phyloP scores from a whole-genome alignment of 2,797 vertebrate species.

The Selene dorsalis region DNA sequence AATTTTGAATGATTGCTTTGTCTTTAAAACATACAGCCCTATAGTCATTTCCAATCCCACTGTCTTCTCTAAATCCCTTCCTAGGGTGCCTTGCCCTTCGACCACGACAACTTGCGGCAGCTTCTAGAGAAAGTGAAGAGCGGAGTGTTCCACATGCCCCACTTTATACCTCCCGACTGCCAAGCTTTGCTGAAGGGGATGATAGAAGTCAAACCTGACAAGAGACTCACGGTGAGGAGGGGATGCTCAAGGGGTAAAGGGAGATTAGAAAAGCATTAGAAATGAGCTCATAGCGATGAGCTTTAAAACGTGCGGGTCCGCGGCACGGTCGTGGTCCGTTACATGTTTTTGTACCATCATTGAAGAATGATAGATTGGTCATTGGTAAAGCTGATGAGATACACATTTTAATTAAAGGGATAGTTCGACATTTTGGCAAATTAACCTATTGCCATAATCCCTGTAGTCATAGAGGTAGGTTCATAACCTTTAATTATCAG shows the following conservation, averaged over 20 bases:
- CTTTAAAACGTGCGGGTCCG: not conserved
- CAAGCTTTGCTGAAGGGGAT: constrained; percentile 90
- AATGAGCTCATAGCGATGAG: not conserved
- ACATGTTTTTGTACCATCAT: not conserved
- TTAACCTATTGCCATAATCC: no score
- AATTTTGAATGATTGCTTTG: no score
- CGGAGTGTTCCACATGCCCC: constrained; percentile 94
- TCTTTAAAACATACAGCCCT: no score
- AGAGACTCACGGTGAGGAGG: constrained; percentile 89
- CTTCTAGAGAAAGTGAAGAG: constrained; percentile 95
- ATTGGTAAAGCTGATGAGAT: not conserved
- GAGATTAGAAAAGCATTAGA: not conserved
- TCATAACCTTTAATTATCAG: no score
- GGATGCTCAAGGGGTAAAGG: not conserved
- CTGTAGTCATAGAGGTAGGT: no score
- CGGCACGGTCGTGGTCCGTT: not conserved
- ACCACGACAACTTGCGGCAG: constrained; percentile 94
- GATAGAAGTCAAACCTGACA: constrained; percentile 93
- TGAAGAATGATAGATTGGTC: not conserved
- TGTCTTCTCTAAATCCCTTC: not conserved
- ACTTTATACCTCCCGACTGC: constrained; percentile 93
- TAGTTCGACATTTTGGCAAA: no score
- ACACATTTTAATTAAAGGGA: not conserved
- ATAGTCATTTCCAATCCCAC: not conserved
- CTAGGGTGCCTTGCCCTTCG: constrained; percentile 93